Evolutionary conservation across 2,888 invertebrate species (phyloP).

Genomic region (Hypselothyrea guttata): DNA sequence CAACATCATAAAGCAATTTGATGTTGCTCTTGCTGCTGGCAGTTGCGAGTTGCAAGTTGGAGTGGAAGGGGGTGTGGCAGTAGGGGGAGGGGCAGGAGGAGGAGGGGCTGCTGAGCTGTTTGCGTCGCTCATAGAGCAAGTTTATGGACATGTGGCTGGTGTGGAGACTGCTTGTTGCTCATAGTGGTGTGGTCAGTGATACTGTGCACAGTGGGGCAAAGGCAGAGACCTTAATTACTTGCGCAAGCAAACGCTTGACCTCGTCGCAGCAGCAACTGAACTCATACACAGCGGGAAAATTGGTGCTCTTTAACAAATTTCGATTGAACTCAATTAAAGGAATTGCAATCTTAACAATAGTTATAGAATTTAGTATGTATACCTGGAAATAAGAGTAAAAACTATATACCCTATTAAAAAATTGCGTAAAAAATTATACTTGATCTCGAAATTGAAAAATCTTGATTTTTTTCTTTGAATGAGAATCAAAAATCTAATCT

Average conservation of each 20-base stretch:
- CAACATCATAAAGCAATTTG: slow-evolving; percentile 79
- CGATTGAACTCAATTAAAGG: too few relatives aligned
- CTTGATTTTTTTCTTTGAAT: too few relatives aligned
- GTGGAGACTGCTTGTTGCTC: slow-evolving; percentile 31
- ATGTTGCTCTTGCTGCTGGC: slow-evolving; percentile 25
- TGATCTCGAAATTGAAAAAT: too few relatives aligned
- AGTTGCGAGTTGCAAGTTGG: too few relatives aligned
- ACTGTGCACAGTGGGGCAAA: slow-evolving; percentile 27
- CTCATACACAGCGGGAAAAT: slow-evolving; percentile 67
- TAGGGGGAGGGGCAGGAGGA: slow-evolving; percentile 6
- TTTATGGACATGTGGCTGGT: slow-evolving; percentile 66
- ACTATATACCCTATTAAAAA: too few relatives aligned
- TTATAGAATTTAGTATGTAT: too few relatives aligned
- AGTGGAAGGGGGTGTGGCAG: too few relatives aligned
- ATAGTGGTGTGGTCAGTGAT: slow-evolving; percentile 1
- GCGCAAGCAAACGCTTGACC: slow-evolving; percentile 75
- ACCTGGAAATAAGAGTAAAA: too few relatives aligned
- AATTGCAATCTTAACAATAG: too few relatives aligned
- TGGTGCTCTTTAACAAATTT: too few relatives aligned
- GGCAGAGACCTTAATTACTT: slow-evolving; percentile 76
- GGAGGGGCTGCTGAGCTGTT: slow-evolving; percentile 50
- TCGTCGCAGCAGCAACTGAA: slow-evolving; percentile 44
- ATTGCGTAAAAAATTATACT: too few relatives aligned
- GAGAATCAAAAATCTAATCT: too few relatives aligned
- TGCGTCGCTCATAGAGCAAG: slow-evolving; percentile 63